phyloP scores from a whole-genome alignment of 2,888 invertebrate species.

The Brenthis hecate region DNA sequence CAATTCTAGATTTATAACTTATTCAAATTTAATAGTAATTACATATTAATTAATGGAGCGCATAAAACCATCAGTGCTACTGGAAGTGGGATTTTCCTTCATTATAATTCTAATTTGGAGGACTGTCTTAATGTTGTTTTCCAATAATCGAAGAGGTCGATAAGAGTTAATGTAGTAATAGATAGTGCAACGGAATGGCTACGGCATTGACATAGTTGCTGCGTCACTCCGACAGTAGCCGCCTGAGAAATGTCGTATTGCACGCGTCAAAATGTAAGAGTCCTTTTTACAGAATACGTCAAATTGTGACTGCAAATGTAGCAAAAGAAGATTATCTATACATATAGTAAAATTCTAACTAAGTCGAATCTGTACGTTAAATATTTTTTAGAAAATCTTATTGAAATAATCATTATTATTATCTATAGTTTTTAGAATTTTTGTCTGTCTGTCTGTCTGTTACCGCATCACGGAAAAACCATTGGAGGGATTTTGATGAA shows the following conservation, averaged over 20 bases:
- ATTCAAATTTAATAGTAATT: slow-evolving; percentile 4
- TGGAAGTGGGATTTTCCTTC: slow-evolving; percentile 18
- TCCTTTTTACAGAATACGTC: background rate
- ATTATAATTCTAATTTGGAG: slow-evolving; percentile 33
- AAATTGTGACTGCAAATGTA: background rate
- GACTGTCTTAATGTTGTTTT: slow-evolving; percentile 39
- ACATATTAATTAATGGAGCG: background rate
- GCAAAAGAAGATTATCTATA: background rate
- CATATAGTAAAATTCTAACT: too few relatives aligned
- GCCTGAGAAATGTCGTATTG: slow-evolving; percentile 39
- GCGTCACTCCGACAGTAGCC: slow-evolving; percentile 60
- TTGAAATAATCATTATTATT: too few relatives aligned
- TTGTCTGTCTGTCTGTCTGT: too few relatives aligned
- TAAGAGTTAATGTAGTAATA: slow-evolving; percentile 67
- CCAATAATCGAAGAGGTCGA: slow-evolving; percentile 68
- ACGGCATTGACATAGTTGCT: slow-evolving; percentile 79
- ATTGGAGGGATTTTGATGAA: too few relatives aligned
- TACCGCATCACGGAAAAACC: too few relatives aligned
- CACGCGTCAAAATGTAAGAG: slow-evolving; percentile 6
- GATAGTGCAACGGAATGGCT: slow-evolving; percentile 56
- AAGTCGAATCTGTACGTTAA: too few relatives aligned
- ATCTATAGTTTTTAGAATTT: too few relatives aligned
- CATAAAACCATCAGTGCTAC: slow-evolving; percentile 11
- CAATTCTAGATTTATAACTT: background rate
- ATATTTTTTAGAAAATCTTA: too few relatives aligned